A percentile compares a stretch with the other conserved stretches of the same genome.
phyloP scores from a whole-genome alignment of 1,140 invertebrate species.

The Ylistrum balloti region DNA sequence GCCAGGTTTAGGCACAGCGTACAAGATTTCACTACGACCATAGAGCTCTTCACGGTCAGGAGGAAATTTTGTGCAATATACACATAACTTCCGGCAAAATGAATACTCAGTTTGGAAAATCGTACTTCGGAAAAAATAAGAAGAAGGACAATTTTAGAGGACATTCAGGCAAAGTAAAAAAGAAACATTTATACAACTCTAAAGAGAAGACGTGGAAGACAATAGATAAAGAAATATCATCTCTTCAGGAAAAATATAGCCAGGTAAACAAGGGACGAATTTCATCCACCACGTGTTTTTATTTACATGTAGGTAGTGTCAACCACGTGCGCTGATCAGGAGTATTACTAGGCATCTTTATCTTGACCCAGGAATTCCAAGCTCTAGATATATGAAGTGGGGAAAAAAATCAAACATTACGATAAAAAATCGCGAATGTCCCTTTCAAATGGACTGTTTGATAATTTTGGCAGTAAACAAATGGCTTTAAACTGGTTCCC shows the following conservation, averaged over 20 bases:
- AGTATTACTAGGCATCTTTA: too few species aligned
- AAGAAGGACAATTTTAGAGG: constrained; percentile 64
- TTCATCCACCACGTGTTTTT: constrained; percentile 8
- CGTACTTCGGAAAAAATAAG: constrained; percentile 50
- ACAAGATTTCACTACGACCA: too few species aligned
- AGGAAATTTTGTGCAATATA: neutral
- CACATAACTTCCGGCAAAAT: constrained; percentile 50
- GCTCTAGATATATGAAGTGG: too few species aligned
- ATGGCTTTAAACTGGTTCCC: too few species aligned
- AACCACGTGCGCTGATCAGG: too few species aligned
- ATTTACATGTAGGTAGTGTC: neutral
- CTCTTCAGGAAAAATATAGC: constrained; percentile 47
- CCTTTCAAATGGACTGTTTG: too few species aligned
- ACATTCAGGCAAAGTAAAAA: constrained; percentile 57
- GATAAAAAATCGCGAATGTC: too few species aligned
- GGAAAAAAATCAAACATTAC: too few species aligned
- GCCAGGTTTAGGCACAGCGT: too few species aligned
- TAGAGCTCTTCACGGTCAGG: neutral
- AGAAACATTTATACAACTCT: constrained; percentile 58
- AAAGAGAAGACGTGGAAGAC: constrained; percentile 53
- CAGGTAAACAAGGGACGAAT: constrained; percentile 49
- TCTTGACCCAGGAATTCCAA: too few species aligned
- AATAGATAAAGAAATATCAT: constrained; percentile 61
- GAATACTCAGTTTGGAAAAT: constrained; percentile 58
- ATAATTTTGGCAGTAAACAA: too few species aligned